Percentiles rank a stretch among this genome's conserved stretches.
Conservation (phyloP, 2,888 invertebrate genomes). For the Julus scanicus region DNA sequence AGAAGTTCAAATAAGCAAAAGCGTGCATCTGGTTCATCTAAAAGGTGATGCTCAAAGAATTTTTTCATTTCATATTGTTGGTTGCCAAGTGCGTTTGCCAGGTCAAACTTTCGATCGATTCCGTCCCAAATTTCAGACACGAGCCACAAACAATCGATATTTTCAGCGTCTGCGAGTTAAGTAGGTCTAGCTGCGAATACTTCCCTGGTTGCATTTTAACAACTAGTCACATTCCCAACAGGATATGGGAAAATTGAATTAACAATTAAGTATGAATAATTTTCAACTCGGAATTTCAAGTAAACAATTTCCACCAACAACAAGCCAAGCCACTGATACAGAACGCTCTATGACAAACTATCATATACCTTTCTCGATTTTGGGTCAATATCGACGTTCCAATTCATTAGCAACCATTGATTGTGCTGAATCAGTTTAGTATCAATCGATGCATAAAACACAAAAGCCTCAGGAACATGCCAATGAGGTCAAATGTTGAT, state of each 20-base stretch:
- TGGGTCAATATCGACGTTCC: no score
- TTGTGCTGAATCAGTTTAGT: no score
- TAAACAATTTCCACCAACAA: no score
- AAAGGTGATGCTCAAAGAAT: neutral
- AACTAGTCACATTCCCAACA: neutral
- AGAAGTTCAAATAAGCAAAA: neutral
- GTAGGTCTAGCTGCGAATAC: neutral
- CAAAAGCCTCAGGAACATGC: no score
- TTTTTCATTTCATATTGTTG: neutral
- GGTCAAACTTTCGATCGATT: constrained; percentile 1
- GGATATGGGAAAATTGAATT: neutral
- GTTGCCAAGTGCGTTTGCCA: neutral
- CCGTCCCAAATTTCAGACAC: neutral
- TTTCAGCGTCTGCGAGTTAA: neutral
- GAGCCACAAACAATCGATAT: neutral
- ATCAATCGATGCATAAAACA: no score
- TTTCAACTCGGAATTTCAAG: neutral
- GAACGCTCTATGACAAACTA: no score
- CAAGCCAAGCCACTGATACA: no score
- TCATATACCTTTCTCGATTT: no score
- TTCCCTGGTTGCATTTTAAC: neutral
- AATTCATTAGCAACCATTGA: no score
- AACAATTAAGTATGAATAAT: no score
- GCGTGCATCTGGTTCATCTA: neutral
- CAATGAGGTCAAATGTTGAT: no score